Evolutionary conservation across 2,113 vertebrate genomes (phyloP), one percentile per base, ranked within the genome.

Genomic region (Trochalopteron elliotii): DNA sequence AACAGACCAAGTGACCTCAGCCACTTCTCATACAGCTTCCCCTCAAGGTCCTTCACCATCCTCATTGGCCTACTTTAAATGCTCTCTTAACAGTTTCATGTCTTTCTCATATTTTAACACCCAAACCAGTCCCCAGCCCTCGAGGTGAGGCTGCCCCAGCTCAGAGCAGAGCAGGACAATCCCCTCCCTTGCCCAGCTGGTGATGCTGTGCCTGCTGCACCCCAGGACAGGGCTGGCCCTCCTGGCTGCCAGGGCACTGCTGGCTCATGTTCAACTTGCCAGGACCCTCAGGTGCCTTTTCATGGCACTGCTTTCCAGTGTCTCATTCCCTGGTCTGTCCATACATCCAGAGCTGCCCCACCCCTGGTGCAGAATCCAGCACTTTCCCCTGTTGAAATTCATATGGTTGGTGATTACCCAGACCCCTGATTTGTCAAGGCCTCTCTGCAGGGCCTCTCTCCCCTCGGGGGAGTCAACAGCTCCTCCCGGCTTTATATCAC

Each of bases 341-440:
- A 2, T 14, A 40, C 10, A 65, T 3, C n/a, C 60, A 30, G 15
- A 15, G 24, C 4, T 40, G 35, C 8, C 12, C 15, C 4, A 7
- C 10, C 37, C 3, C 61, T 7, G 14, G 0, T 12, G 22, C 17
- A 52, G 37, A 1, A 37, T 52, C 44, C 1, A 0, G 22, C 21
- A 68, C 21, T 3, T 50, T 12, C 10, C 1, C 4, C 2, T 42
- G 12, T 3, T 49, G 42, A 75, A 9, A 6, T 56, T 24, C 4
- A 0, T 5, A 3, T 9, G 1, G 12, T 1, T 15, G 27, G 25
- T 52, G 44, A 17, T 6, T 44, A 22, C 5, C 9, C 63, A 68
- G 11, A 1, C 3, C 22, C 0, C 22, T 12, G 9, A 0, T 37
- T 37, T 68, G 18, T 10, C 0, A 2, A 5, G 18, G 21, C 8